A percentile compares a stretch with the other conserved stretches of the same genome.
Evolutionary conservation across 2,888 invertebrate species (phyloP).

Genomic region (Selenia dentaria): DNA sequence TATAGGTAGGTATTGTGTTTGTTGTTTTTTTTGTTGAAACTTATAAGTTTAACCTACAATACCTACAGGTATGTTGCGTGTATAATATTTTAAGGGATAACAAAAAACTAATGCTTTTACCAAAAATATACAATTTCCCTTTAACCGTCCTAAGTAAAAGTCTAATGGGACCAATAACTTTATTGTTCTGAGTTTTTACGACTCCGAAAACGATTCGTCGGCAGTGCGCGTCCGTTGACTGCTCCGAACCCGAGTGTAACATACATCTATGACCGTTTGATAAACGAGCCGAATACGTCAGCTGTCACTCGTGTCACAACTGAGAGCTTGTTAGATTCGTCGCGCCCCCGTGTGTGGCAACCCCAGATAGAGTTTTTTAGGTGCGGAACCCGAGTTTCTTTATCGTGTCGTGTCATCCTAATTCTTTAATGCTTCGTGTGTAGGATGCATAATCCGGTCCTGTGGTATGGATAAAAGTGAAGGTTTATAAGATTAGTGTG

Average conservation of each 20-base stretch:
- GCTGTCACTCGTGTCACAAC: conserved; percentile 81
- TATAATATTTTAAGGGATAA: no score
- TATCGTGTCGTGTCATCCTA: conserved; percentile 57
- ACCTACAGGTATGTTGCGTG: no score
- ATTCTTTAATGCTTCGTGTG: conserved; percentile 58
- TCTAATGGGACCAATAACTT: conserved; percentile 31
- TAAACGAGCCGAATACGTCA: conserved; percentile 81
- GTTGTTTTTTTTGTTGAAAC: no score
- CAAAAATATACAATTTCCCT: background rate
- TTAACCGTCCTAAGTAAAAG: conserved; percentile 1
- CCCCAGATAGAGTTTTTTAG: conserved; percentile 73
- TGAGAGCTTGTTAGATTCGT: conserved; percentile 77
- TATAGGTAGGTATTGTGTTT: no score
- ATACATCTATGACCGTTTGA: conserved; percentile 71
- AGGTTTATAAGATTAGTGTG: conserved; percentile 16
- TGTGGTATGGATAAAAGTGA: conserved; percentile 17
- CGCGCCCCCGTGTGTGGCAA: conserved; percentile 64
- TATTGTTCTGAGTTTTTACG: conserved; percentile 38
- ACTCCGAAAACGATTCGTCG: conserved; percentile 30
- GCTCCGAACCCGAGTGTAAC: conserved; percentile 50
- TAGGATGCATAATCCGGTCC: conserved; percentile 37
- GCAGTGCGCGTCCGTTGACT: conserved; percentile 24
- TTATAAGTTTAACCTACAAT: no score
- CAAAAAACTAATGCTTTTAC: no score
- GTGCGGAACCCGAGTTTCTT: conserved; percentile 65